These are phyloP conservation scores for Megalopta genalis DNA, from an alignment of 1,140 invertebrate genomes.

Conservation along the genomic window DNA sequence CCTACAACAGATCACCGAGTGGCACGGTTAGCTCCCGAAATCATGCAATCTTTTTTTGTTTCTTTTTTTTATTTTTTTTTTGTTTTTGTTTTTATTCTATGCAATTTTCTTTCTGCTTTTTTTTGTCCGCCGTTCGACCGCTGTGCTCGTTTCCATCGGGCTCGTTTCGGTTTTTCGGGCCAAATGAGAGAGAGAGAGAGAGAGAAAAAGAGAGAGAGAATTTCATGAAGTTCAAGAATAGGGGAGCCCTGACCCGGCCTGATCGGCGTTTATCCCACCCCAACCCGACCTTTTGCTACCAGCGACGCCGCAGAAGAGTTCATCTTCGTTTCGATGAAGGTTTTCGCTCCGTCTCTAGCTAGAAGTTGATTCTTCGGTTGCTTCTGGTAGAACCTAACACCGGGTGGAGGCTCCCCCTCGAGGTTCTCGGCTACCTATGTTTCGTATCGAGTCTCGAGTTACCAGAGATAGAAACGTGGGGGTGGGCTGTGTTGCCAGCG, in stretches of 20 bases:
- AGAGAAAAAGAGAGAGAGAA: too few species aligned
- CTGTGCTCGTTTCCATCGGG: slow-evolving; percentile 1
- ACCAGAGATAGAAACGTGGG: slow-evolving; percentile 58
- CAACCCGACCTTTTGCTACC: slow-evolving; percentile 37
- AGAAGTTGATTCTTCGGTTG: slow-evolving; percentile 34
- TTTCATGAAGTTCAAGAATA: slow-evolving; percentile 35
- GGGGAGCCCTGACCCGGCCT: slow-evolving; percentile 80
- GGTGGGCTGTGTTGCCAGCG: not conserved
- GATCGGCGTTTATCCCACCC: slow-evolving; percentile 68
- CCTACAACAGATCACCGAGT: slow-evolving; percentile 78
- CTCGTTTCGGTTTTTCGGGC: not conserved
- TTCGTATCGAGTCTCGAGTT: slow-evolving; percentile 49
- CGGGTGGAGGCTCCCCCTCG: slow-evolving; percentile 77
- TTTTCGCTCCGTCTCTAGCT: slow-evolving; percentile 23
- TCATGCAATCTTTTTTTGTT: not conserved
- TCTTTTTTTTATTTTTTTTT: slow-evolving; percentile 5
- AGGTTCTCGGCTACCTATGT: slow-evolving; percentile 48
- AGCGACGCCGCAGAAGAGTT: not conserved
- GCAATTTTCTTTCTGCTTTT: not conserved
- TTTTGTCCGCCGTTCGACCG: slow-evolving; percentile 7
- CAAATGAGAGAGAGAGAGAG: too few species aligned
- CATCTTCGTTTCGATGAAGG: slow-evolving; percentile 25
- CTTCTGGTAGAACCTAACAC: slow-evolving; percentile 60
- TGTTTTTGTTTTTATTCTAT: too few species aligned
- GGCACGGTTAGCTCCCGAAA: slow-evolving; percentile 68